Evolutionary conservation across 2,888 invertebrate genomes (phyloP).

Genomic region (Cataglyphis livida): DNA sequence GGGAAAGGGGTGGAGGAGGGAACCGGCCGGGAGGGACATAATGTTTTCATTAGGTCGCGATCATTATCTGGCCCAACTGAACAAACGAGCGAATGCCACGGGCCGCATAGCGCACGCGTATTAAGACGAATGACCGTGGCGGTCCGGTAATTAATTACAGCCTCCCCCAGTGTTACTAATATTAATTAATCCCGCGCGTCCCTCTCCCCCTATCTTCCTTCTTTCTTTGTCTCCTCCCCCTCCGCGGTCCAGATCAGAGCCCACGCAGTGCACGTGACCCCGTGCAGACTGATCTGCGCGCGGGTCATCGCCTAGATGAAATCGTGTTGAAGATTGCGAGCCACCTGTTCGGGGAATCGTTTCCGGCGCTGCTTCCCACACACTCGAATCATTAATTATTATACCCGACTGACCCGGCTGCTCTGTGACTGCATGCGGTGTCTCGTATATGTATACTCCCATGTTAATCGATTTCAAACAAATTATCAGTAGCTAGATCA

Average conservation of each 20-base stretch:
- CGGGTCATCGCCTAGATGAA: slow-evolving; percentile 41
- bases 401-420: not conserved
- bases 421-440: not conserved
- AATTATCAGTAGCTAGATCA: slow-evolving; percentile 32
- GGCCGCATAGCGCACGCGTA: slow-evolving; percentile 72
- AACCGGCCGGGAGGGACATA: slow-evolving; percentile 66
- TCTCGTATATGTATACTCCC: not conserved
- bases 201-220: not conserved
- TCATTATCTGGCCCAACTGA: slow-evolving; percentile 76
- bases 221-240: not conserved
- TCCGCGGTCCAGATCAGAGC: slow-evolving; percentile 41
- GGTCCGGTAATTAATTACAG: slow-evolving; percentile 78
- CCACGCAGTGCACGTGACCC: slow-evolving; percentile 57
- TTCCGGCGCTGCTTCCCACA: slow-evolving; percentile 59
- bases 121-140: slow-evolving; percentile 78
- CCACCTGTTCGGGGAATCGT: slow-evolving; percentile 65
- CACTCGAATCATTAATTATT: slow-evolving; percentile 60
- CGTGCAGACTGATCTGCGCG: slow-evolving; percentile 32
- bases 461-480: not conserved
- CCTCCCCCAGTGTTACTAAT: slow-evolving; percentile 79
- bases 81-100: slow-evolving; percentile 75
- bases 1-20: not conserved
- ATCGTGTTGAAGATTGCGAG: slow-evolving; percentile 39
- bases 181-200: slow-evolving; percentile 79
- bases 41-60: slow-evolving; percentile 80